Conservation (phyloP, 1,140 invertebrate genomes). For the Neodiprion lecontei region DNA sequence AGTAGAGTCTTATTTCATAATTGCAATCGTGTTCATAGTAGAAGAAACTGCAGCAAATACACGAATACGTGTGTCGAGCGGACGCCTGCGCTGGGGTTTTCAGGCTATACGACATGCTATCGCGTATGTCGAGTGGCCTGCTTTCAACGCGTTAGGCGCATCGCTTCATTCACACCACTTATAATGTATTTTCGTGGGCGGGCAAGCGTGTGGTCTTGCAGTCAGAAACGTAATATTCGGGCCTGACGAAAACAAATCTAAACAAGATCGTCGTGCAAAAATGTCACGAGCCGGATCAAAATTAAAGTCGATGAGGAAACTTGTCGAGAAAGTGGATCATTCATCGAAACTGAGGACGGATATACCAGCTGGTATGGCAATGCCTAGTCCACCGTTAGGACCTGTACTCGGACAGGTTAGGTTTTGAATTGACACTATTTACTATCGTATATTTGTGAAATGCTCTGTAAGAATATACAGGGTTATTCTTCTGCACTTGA, state of each 20-base stretch:
- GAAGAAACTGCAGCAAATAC: no score
- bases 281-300: conserved; percentile 77
- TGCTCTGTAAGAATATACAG: background rate
- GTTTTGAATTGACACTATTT: background rate
- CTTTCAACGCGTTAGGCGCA: no score
- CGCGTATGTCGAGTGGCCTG: no score
- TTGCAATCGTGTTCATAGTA: no score
- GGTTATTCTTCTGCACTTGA: conserved; percentile 24
- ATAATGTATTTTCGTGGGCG: background rate
- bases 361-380: conserved; percentile 88
- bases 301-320: conserved; percentile 73
- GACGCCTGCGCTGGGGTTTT: no score
- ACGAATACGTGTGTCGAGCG: no score
- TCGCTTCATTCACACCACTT: no score
- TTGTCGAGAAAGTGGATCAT: conserved; percentile 77
- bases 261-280: conserved; percentile 31
- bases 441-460: background rate
- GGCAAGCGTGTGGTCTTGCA: no score
- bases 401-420: conserved; percentile 89
- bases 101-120: no score
- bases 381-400: conserved; percentile 87
- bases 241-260: no score
- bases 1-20: no score
- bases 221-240: no score
- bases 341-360: conserved; percentile 74